Percentiles rank a stretch among this genome's conserved stretches.
phyloP scores from a whole-genome alignment of 1,140 invertebrate species.

The Nasonia longicornis region DNA sequence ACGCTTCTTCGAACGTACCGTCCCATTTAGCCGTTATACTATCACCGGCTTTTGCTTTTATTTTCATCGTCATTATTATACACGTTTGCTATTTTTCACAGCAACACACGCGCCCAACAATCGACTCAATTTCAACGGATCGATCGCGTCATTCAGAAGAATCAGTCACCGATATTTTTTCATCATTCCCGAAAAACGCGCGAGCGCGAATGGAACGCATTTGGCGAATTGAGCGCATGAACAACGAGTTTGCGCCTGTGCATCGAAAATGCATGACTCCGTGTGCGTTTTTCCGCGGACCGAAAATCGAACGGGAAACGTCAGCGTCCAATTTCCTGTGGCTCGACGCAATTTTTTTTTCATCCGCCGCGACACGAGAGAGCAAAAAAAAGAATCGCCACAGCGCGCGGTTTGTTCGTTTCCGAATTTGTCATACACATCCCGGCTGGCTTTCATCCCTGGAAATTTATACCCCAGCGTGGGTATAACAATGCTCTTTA shows the following conservation, averaged over 20 bases:
- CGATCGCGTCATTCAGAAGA: not conserved
- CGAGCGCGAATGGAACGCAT: conserved; percentile 33
- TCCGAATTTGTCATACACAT: too few relatives aligned
- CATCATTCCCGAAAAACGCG: not conserved
- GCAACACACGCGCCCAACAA: too few relatives aligned
- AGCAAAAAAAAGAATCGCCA: not conserved
- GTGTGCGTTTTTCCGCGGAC: conserved; percentile 22
- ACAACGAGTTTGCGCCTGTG: conserved; percentile 6
- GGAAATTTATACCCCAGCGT: not conserved
- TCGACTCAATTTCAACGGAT: too few relatives aligned
- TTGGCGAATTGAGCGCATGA: conserved; percentile 15
- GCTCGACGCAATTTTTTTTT: conserved; percentile 12
- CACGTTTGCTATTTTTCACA: too few relatives aligned
- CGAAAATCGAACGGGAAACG: conserved; percentile 16
- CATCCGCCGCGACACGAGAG: not conserved
- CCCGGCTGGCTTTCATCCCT: not conserved
- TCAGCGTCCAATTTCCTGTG: conserved; percentile 15
- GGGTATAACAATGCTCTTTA: not conserved
- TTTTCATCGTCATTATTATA: too few relatives aligned
- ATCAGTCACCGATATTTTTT: not conserved
- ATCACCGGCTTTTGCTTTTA: too few relatives aligned
- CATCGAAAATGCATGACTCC: conserved; percentile 22
- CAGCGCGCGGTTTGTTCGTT: not conserved
- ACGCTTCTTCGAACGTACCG: not conserved
- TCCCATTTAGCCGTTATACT: not conserved